These are phyloP conservation scores for Plutomurus gul DNA, from an alignment of 1,140 invertebrate species.

Conservation along the genomic window DNA sequence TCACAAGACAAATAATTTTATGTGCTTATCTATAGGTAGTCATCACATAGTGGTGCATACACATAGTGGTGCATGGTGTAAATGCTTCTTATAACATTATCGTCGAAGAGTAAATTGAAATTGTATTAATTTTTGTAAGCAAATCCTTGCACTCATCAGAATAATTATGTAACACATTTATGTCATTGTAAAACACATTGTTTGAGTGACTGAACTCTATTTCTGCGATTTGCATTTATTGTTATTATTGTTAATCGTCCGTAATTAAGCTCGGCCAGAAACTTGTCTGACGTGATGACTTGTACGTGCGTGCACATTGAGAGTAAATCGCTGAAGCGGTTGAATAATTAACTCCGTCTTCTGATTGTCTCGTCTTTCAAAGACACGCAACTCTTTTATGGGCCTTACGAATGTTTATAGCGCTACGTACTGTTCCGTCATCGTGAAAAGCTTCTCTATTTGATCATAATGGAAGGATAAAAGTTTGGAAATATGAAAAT, in stretches of 20 bases:
- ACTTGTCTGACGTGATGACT: constrained; percentile 8
- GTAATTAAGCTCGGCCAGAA: background rate
- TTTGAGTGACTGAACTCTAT: background rate
- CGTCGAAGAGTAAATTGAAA: no score
- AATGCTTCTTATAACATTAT: no score
- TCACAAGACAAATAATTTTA: no score
- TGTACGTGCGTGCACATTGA: constrained; percentile 21
- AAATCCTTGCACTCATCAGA: background rate
- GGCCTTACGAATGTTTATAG: constrained; percentile 3
- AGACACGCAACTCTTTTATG: constrained; percentile 14
- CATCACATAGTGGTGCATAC: no score
- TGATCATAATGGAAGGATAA: no score
- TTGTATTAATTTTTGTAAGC: no score
- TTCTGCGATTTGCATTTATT: constrained; percentile 4
- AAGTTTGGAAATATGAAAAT: background rate
- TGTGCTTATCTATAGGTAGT: no score
- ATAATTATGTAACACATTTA: no score
- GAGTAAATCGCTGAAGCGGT: constrained; percentile 25
- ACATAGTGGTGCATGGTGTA: no score
- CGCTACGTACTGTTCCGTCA: background rate
- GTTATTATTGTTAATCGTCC: constrained; percentile 3
- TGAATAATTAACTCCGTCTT: constrained; percentile 14
- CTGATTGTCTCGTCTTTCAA: background rate
- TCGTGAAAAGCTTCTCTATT: no score
- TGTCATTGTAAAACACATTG: background rate